Evolutionary conservation across 2,797 vertebrate genomes (phyloP).

Genomic region (Clarias fuscus): DNA sequence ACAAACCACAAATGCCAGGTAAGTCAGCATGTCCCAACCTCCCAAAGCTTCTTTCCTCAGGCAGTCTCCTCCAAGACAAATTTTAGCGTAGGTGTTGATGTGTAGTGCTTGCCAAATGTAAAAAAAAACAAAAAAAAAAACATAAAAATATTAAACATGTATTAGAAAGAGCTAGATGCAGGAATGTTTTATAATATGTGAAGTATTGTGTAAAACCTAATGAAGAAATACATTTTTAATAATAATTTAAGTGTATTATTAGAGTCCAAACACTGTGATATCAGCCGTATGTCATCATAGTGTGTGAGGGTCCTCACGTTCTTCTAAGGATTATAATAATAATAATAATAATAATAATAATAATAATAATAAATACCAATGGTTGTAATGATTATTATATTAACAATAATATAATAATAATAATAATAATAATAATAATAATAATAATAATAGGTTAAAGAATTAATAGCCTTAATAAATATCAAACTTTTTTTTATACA

Average conservation of each 20-base stretch:
- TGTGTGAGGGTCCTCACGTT: too few relatives aligned
- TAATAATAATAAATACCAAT: not conserved
- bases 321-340: too few relatives aligned
- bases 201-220: too few relatives aligned
- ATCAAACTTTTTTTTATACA: not conserved
- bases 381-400: too few relatives aligned
- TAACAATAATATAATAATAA: not conserved
- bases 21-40: slow-evolving; percentile 18
- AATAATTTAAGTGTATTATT: too few relatives aligned
- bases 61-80: not conserved
- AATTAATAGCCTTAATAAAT: not conserved
- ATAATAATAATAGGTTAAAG: not conserved
- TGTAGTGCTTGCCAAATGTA: not conserved
- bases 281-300: too few relatives aligned
- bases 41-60: not conserved
- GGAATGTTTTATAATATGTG: not conserved
- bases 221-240: too few relatives aligned
- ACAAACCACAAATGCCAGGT: not conserved
- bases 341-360: not conserved
- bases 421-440: not conserved
- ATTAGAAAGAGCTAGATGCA: not conserved
- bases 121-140: not conserved
- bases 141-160: not conserved
- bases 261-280: too few relatives aligned
- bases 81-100: not conserved